Conservation (phyloP, 2,888 invertebrate genomes). For the Athripsodes cinereus region DNA sequence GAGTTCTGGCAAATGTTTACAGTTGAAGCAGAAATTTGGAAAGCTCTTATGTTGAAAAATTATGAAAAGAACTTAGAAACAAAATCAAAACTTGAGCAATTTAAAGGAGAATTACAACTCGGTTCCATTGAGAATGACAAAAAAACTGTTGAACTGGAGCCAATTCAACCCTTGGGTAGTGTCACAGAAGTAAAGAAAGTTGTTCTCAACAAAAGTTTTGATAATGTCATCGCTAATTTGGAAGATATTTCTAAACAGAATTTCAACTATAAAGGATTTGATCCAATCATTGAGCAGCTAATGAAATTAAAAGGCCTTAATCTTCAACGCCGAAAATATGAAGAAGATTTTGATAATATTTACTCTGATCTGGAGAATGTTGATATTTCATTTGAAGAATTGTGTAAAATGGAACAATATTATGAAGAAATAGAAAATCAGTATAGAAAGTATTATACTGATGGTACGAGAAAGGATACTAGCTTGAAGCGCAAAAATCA, state of each 20-base stretch:
- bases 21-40: constrained; percentile 49
- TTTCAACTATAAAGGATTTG: constrained; percentile 47
- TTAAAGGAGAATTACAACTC: constrained; percentile 44
- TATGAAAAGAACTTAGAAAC: constrained; percentile 47
- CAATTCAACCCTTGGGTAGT: constrained; percentile 41
- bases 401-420: constrained; percentile 44
- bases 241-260: constrained; percentile 47
- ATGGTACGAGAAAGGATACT: too few relatives aligned
- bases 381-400: constrained; percentile 39
- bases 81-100: constrained; percentile 42
- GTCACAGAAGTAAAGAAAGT: constrained; percentile 41
- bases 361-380: constrained; percentile 31
- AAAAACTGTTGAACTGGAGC: constrained; percentile 30
- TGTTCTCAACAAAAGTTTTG: constrained; percentile 45
- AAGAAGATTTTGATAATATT: constrained; percentile 32
- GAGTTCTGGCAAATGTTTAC: constrained; percentile 36
- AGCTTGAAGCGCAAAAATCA: background rate
- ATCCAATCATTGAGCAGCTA: constrained; percentile 44
- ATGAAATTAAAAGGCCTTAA: constrained; percentile 40
- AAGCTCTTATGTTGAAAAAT: constrained; percentile 44
- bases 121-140: constrained; percentile 38
- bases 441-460: constrained; percentile 31
- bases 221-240: constrained; percentile 44
- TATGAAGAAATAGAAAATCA: constrained; percentile 45
- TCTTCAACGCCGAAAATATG: constrained; percentile 36